Evolutionary conservation across 2,888 invertebrate species (phyloP), one percentile per base, ranked within the genome.

Genomic region (Gryllus longicercus): DNA sequence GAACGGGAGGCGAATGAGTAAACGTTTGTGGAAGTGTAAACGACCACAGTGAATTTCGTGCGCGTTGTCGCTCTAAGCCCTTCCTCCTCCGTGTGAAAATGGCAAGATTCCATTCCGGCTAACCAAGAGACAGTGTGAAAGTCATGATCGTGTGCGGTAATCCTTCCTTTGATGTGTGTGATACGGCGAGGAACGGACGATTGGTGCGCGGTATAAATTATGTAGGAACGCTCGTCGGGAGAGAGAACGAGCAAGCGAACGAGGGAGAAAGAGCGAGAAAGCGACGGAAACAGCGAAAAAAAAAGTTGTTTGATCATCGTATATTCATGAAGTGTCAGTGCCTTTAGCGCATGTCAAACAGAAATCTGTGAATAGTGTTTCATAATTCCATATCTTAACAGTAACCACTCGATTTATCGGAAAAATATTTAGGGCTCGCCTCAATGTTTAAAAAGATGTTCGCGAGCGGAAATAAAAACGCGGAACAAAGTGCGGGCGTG

Each of bases 241-340:
- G 63, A 14, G 63, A 63, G 63, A 63, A 63, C 16, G 16, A 63
- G 16, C 4, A 18, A 63, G 16, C 16, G 63, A 14, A 16, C 16
- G 63, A 63, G 63, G 63, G 14, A 18, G 18, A 63, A 63, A 63
- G 18, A 63, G 25, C 25, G 25, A 38, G 25, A 38, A 38, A 63
- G 16, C 63, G 63, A 63, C 63, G 63, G 63, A 3, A 16, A 18
- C 16, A 63, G 63, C 16, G 14, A 18, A 63, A 63, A 63, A 63
- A 63, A 63, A 63, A 63, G 63, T 63, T 63, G 63, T 63, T 63
- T 63, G 63, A 63, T 63, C 63, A 63, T 63, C 63, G 63, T 18
- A 63, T 63, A 63, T 63, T 63, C 18, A 63, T 63, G 63, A 63
- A 63, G 63, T 63, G 63, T 63, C 63, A 63, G 63, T 63, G 63